Conservation (phyloP, 2,888 invertebrate genomes). For the Agonopterix arenella region DNA sequence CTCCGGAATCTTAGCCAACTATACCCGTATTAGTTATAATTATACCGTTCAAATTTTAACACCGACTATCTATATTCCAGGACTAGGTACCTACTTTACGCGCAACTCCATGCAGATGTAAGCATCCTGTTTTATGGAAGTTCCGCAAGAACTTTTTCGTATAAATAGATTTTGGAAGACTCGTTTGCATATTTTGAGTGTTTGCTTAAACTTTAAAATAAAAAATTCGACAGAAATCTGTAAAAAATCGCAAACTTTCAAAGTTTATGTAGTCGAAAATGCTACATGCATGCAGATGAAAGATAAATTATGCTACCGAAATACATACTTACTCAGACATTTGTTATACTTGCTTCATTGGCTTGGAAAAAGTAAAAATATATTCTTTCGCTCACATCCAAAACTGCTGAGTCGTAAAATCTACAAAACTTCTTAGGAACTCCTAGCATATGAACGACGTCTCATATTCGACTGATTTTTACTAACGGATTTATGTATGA, state of each 20-base stretch:
- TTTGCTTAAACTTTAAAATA: background rate
- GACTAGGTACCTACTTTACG: too few relatives aligned
- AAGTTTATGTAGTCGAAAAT: conserved; percentile 5
- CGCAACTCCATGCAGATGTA: too few relatives aligned
- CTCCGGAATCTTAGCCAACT: conserved; percentile 37
- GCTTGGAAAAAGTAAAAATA: conserved; percentile 8
- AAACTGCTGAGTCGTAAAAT: conserved; percentile 8
- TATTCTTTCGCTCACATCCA: conserved; percentile 2
- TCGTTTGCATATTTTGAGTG: conserved; percentile 1
- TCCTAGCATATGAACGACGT: conserved; percentile 3
- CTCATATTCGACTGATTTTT: conserved; percentile 5
- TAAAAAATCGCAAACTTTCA: background rate
- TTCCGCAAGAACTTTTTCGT: too few relatives aligned
- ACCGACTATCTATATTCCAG: too few relatives aligned
- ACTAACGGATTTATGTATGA: background rate
- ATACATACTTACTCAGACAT: conserved; percentile 6
- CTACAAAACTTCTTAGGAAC: background rate
- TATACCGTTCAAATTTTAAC: conserved; percentile 13
- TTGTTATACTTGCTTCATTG: conserved; percentile 10
- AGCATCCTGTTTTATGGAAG: too few relatives aligned
- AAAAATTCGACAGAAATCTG: conserved; percentile 2
- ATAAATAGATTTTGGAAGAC: background rate
- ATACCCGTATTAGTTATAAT: conserved; percentile 24
- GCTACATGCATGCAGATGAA: conserved; percentile 7
- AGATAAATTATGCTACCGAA: conserved; percentile 9